Conservation (phyloP, 2,113 vertebrate species). For the Corythornis madagascariensis region DNA sequence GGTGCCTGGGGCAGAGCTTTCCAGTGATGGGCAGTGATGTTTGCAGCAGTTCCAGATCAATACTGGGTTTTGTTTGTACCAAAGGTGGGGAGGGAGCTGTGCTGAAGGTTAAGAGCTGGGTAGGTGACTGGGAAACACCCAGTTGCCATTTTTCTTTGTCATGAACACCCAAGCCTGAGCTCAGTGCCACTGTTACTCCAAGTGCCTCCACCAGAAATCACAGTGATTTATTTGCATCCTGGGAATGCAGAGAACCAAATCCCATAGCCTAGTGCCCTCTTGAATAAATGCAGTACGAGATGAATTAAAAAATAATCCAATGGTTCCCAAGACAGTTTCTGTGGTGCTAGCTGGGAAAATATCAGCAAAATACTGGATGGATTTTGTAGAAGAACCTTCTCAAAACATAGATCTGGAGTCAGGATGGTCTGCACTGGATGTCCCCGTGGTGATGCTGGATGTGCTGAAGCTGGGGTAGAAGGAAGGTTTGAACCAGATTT, state of each 20-base stretch:
- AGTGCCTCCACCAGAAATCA: background rate
- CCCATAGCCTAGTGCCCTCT: background rate
- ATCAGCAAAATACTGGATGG: fast-evolving
- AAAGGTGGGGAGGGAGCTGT: background rate
- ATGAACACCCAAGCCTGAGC: background rate
- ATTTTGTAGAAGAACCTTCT: background rate
- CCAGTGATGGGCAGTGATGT: background rate
- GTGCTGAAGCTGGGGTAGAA: background rate
- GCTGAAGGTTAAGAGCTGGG: background rate
- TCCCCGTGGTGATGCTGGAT: fast-evolving
- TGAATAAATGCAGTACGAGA: background rate
- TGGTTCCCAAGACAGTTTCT: background rate
- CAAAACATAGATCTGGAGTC: fast-evolving
- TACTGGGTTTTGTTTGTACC: background rate
- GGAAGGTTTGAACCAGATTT: background rate
- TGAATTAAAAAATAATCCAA: background rate
- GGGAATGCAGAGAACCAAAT: background rate
- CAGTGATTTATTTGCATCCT: background rate
- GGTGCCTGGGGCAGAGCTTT: fast-evolving
- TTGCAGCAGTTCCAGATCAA: background rate
- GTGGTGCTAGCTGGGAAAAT: background rate
- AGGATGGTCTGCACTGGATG: background rate
- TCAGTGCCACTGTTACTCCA: background rate
- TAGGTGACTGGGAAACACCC: background rate
- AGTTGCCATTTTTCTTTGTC: background rate